Conservation (phyloP, 2,797 vertebrate species). For the Darevskia mixta region DNA sequence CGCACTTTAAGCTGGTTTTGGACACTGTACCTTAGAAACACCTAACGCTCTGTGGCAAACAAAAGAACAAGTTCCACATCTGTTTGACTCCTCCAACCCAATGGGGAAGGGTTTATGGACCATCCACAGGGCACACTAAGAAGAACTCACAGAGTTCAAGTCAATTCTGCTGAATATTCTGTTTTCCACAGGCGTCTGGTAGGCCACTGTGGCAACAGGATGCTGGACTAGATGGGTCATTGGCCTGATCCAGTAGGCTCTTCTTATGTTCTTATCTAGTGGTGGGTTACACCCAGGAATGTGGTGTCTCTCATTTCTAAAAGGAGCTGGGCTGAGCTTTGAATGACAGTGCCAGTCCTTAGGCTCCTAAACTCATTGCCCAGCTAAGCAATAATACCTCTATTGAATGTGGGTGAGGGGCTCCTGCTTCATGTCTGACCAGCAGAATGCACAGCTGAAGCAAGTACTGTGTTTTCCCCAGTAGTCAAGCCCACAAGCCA, state of each 20-base stretch:
- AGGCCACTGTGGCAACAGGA: no score
- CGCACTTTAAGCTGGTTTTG: neutral
- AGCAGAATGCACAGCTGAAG: neutral
- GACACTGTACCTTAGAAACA: neutral
- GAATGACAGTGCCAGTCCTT: neutral
- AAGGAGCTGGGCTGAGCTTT: neutral
- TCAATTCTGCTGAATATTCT: neutral
- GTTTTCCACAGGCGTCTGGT: no score
- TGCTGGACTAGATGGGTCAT: no score
- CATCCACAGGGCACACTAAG: neutral
- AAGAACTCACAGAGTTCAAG: neutral
- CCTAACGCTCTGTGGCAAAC: neutral
- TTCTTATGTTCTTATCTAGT: neutral
- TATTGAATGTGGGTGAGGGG: neutral
- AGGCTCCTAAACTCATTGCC: neutral
- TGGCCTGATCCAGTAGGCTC: no score
- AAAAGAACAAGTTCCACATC: neutral
- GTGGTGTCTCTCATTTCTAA: neutral
- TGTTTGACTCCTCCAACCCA: neutral
- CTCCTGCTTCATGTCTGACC: neutral
- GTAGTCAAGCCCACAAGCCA: neutral
- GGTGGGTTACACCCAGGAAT: neutral
- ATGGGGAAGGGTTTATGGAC: neutral
- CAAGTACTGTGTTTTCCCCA: neutral
- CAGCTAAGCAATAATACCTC: neutral